Percentiles rank a stretch among this genome's conserved stretches.
Conservation (phyloP, 2,113 vertebrate genomes). For the Macquaria australasica region DNA sequence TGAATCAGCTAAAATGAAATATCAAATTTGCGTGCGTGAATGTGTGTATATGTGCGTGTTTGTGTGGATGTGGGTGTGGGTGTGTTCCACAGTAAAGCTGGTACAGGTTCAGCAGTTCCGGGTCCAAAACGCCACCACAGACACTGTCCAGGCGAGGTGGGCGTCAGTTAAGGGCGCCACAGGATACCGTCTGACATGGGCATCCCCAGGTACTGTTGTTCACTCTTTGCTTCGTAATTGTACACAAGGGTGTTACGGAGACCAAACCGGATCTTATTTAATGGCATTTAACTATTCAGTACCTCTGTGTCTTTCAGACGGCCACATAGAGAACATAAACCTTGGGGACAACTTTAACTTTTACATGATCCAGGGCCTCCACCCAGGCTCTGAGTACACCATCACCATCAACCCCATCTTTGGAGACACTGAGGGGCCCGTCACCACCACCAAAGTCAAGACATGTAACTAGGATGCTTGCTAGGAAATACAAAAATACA, state of each 20-base stretch:
- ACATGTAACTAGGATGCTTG: conserved; percentile 82
- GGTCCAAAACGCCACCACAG: conserved; percentile 89
- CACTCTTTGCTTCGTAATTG: not conserved
- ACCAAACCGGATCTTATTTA: not conserved
- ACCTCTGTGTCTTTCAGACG: conserved; percentile 78
- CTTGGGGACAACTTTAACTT: conserved; percentile 85
- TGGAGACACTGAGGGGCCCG: conserved; percentile 87
- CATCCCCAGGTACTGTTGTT: conserved; percentile 83
- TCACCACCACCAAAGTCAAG: conserved; percentile 78
- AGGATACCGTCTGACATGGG: conserved; percentile 92
- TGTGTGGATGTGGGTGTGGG: conserved; percentile 12
- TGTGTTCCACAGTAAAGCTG: conserved; percentile 86
- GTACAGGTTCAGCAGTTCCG: conserved; percentile 84
- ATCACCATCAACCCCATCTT: conserved; percentile 92
- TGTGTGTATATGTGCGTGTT: conserved; percentile 14
- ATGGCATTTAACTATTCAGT: not conserved
- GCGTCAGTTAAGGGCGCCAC: conserved; percentile 86
- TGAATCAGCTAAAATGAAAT: not conserved
- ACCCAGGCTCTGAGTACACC: conserved; percentile 84
- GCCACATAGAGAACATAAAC: conserved; percentile 89
- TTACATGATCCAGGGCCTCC: conserved; percentile 92
- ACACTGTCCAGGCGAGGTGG: conserved; percentile 90
- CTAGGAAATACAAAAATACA: not conserved
- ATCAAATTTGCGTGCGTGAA: not conserved
- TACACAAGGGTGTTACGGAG: not conserved